A percentile compares a stretch with the other conserved stretches of the same genome.
These are phyloP conservation scores for Brachionus paranguensis DNA, from an alignment of 1,140 invertebrate species.

Conservation along the genomic window DNA sequence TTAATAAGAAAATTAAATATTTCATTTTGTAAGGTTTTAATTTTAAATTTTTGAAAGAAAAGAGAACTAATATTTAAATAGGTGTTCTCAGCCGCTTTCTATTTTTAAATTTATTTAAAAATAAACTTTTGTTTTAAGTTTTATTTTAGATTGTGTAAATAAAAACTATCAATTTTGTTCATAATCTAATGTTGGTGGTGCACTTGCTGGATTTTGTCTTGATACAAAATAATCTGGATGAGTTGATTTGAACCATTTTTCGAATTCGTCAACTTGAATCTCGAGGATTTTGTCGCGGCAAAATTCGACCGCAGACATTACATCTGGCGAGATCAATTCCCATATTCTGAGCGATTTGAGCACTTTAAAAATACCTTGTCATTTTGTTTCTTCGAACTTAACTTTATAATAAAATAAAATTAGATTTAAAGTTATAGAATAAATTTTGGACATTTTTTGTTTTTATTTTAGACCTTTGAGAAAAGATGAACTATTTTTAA, in stretches of 20 bases:
- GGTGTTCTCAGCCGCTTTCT: not conserved
- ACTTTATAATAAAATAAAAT: not conserved
- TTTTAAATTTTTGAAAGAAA: not conserved
- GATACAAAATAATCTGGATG: constrained; percentile 27
- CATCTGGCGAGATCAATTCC: constrained; percentile 54
- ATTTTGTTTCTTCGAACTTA: constrained; percentile 13
- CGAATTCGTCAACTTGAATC: constrained; percentile 52
- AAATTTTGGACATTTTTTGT: too few species aligned
- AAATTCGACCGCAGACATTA: constrained; percentile 54
- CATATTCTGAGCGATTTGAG: constrained; percentile 42
- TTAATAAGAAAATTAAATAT: not conserved
- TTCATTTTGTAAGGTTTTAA: not conserved
- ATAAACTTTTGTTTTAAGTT: not conserved
- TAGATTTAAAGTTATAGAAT: not conserved
- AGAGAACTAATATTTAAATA: not conserved
- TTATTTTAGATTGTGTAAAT: not conserved
- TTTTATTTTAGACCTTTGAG: not conserved
- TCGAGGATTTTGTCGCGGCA: constrained; percentile 52
- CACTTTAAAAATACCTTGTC: not conserved
- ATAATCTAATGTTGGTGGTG: not conserved
- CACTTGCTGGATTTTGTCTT: not conserved
- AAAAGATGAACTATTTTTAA: not conserved
- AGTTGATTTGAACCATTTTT: constrained; percentile 50
- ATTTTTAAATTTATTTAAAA: not conserved
- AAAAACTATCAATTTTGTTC: not conserved